phyloP scores from a whole-genome alignment of 2,113 vertebrate genomes.

The Sisor rabdophorus region DNA sequence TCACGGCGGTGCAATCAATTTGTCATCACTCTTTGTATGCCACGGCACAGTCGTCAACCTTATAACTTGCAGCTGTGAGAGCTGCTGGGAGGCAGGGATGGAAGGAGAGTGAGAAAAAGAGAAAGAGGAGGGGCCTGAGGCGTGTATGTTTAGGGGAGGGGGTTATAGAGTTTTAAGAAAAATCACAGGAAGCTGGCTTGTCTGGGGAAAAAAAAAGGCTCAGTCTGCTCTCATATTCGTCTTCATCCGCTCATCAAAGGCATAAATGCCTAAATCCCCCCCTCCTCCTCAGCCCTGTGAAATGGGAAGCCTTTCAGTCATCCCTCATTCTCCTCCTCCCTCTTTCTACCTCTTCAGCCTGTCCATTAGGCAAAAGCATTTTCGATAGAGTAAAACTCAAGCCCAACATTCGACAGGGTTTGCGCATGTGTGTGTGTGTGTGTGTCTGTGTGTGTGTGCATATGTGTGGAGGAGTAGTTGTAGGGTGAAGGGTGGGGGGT shows the following conservation, averaged over 20 bases:
- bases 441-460: constrained; percentile 19
- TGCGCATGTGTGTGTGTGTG: background rate
- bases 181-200: constrained; percentile 69
- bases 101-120: constrained; percentile 43
- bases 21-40: constrained; percentile 85
- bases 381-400: constrained; percentile 91
- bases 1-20: constrained; percentile 87
- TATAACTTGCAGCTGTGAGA: constrained; percentile 82
- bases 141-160: constrained; percentile 8
- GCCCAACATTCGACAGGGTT: constrained; percentile 67
- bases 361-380: constrained; percentile 97
- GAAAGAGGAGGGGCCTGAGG: constrained; percentile 21
- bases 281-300: constrained; percentile 65
- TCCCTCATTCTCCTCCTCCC: constrained; percentile 65
- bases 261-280: constrained; percentile 68
- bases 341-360: constrained; percentile 59
- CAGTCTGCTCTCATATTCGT: constrained; percentile 67
- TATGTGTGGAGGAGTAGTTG: background rate
- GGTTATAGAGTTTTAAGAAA: constrained; percentile 28
- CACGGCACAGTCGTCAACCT: constrained; percentile 82
- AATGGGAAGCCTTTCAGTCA: constrained; percentile 83
- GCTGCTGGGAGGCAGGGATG: constrained; percentile 52
- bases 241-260: constrained; percentile 72
- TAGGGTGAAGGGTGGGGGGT: constrained; percentile 52
- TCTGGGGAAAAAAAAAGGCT: constrained; percentile 63